These are phyloP conservation scores for Mesoclemmys tuberculata DNA, from an alignment of 2,113 vertebrate genomes.

Conservation along the genomic window DNA sequence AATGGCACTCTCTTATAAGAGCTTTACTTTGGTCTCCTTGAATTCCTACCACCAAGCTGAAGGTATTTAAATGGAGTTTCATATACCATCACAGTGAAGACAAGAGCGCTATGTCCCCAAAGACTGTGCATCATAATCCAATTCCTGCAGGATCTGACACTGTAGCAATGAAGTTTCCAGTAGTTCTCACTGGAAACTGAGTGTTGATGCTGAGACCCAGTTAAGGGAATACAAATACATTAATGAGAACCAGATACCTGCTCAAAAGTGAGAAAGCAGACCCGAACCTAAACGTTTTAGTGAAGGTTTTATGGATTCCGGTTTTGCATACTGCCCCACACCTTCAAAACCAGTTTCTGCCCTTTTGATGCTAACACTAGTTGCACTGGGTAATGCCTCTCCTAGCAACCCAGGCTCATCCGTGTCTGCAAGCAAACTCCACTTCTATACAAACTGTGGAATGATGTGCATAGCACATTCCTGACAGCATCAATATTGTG, in stretches of 20 bases:
- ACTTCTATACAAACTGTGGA: not conserved
- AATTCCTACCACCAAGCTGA: not conserved
- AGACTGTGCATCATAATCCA: not conserved
- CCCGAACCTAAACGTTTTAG: not conserved
- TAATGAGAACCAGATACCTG: not conserved
- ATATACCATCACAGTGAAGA: not conserved
- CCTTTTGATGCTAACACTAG: not conserved
- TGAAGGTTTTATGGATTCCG: not conserved
- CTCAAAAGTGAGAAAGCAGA: not conserved
- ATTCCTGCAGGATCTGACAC: not conserved
- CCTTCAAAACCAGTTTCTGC: not conserved
- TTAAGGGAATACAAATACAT: not conserved
- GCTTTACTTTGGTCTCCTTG: not conserved
- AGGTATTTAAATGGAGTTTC: not conserved
- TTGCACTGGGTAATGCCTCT: not conserved
- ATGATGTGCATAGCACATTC: constrained; percentile 62
- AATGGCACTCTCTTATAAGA: not conserved
- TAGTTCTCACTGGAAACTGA: not conserved
- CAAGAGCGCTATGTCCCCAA: not conserved
- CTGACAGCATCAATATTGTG: not conserved
- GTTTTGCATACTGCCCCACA: not conserved
- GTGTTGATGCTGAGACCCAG: not conserved
- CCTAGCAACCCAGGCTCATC: not conserved
- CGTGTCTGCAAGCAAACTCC: not conserved
- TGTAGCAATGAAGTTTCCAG: not conserved